Evolutionary conservation across 2,888 invertebrate genomes (phyloP).

Genomic region (Aphidoletes aphidimyza): DNA sequence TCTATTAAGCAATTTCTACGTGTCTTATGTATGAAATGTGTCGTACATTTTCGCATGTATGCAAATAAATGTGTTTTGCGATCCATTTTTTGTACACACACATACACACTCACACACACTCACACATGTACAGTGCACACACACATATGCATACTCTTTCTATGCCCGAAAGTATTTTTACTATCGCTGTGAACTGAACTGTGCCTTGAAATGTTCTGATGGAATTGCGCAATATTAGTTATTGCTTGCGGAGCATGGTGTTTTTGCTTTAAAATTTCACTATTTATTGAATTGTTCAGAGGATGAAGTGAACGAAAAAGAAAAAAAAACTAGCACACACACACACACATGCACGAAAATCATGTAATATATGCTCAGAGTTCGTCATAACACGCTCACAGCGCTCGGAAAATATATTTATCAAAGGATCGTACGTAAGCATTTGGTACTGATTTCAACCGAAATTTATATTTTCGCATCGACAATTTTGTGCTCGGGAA

Average conservation of each 20-base stretch:
- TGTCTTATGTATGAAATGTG: slow-evolving; percentile 52
- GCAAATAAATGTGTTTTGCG: slow-evolving; percentile 48
- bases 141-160: neutral
- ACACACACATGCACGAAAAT: neutral
- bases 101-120: neutral
- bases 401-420: slow-evolving; percentile 52
- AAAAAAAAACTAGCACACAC: too few species aligned
- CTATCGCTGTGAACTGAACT: neutral
- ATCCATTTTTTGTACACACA: neutral
- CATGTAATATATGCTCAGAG: slow-evolving; percentile 41
- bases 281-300: slow-evolving; percentile 28
- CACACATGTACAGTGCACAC: too few species aligned
- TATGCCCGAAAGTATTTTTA: slow-evolving; percentile 40
- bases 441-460: slow-evolving; percentile 49
- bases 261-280: slow-evolving; percentile 29
- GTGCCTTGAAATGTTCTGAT: slow-evolving; percentile 43
- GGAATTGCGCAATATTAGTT: slow-evolving; percentile 52
- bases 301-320: neutral
- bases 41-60: slow-evolving; percentile 53
- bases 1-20: slow-evolving; percentile 53
- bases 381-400: slow-evolving; percentile 52
- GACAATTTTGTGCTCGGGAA: slow-evolving; percentile 40
- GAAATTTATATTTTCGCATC: slow-evolving; percentile 51
- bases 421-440: slow-evolving; percentile 44
- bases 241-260: slow-evolving; percentile 17